These are phyloP conservation scores for Metellina segmentata DNA, from an alignment of 2,888 invertebrate species.

Conservation along the genomic window DNA sequence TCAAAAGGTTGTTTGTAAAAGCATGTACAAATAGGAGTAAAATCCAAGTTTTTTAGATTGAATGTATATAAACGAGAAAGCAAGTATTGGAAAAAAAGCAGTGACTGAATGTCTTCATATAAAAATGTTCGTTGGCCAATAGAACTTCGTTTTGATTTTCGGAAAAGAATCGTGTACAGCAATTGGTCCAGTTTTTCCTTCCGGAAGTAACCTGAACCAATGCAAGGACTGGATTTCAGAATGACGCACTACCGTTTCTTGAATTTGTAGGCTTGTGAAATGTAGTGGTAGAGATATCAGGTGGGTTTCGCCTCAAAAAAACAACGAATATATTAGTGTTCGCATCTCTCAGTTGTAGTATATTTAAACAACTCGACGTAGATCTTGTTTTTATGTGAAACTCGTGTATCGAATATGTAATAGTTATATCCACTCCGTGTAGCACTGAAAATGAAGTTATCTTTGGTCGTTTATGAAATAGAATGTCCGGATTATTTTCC, in stretches of 20 bases:
- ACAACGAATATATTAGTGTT: slow-evolving; percentile 76
- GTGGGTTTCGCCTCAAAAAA: slow-evolving; percentile 73
- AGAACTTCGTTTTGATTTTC: slow-evolving; percentile 54
- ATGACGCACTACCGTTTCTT: slow-evolving; percentile 39
- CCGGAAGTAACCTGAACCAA: neutral
- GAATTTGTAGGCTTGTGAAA: slow-evolving; percentile 64
- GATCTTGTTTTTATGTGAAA: slow-evolving; percentile 70
- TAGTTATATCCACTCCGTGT: slow-evolving; percentile 26
- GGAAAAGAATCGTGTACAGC: neutral
- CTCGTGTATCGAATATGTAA: slow-evolving; percentile 47
- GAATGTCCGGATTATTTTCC: neutral
- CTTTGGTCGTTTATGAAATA: slow-evolving; percentile 2
- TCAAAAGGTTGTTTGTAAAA: no score
- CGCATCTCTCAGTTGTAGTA: slow-evolving; percentile 65
- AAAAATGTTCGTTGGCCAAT: neutral
- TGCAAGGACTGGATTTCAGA: neutral
- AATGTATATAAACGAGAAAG: no score
- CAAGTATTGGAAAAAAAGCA: no score
- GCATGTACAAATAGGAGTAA: no score
- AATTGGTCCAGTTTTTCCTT: neutral
- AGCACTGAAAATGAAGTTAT: slow-evolving; percentile 18
- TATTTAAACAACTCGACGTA: slow-evolving; percentile 57
- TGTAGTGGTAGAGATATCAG: slow-evolving; percentile 66
- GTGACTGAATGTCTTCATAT: no score
- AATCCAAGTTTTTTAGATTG: no score